Conservation (phyloP, 2,797 vertebrate genomes). For the Xenops minutus region DNA sequence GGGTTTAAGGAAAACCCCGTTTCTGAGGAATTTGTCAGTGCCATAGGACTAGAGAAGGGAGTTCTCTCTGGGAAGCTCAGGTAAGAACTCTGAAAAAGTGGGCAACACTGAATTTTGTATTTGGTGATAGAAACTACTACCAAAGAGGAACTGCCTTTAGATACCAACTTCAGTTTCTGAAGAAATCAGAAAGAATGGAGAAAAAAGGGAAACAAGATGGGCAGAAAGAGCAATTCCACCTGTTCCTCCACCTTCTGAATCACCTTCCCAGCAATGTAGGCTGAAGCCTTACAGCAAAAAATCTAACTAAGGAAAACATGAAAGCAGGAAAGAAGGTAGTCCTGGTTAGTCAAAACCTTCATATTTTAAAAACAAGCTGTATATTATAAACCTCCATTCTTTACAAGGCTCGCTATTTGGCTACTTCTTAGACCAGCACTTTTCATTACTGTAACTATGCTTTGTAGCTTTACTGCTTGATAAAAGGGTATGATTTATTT, state of each 20-base stretch:
- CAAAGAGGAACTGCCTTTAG: neutral
- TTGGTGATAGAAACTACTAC: neutral
- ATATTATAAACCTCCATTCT: neutral
- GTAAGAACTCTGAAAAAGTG: neutral
- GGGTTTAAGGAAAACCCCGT: neutral
- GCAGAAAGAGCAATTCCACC: neutral
- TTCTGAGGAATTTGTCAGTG: neutral
- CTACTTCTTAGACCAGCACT: neutral
- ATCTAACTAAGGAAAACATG: neutral
- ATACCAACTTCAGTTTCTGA: neutral
- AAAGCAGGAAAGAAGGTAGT: neutral
- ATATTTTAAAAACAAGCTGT: neutral
- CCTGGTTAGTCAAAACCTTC: neutral
- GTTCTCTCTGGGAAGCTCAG: neutral
- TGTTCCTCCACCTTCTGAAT: neutral
- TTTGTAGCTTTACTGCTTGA: neutral
- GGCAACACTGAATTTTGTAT: neutral
- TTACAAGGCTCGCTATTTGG: neutral
- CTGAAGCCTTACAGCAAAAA: neutral
- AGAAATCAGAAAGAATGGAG: neutral
- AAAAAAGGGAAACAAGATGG: neutral
- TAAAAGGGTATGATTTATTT: neutral
- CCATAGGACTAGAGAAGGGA: neutral
- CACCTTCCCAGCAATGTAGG: neutral
- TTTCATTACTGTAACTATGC: neutral